Base-by-base conservation (phyloP, 2,113 vertebrate genomes). In the Oostethus manadensis region DNA sequence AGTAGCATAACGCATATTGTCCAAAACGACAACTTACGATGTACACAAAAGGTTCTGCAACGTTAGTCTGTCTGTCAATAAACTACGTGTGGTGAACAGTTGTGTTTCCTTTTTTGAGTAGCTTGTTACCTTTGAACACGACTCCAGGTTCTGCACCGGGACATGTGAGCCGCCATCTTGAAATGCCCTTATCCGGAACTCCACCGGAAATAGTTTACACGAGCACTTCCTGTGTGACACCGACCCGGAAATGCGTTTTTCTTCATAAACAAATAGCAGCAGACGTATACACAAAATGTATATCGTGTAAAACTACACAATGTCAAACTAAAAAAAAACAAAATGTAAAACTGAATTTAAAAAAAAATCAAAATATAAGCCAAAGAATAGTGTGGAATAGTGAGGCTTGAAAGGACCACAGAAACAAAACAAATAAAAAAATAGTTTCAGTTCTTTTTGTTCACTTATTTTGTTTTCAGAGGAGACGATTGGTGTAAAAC, bases 161-260 rank as follows among this genome's bases (percentile, higher is more conserved):
- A 92, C 84, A 91, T 81, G 90, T 89, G 89, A 47, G 83, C 80
- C 85, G 92, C 93, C 93, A 94, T 94, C 72, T 90, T 92, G 70
- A 62, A 65, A 68, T 21, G 10, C 71, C 51, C 51, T 13, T 40
- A 40, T 40, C 64, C 80, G 76, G 57, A 44, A 55, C n/a, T 0
- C 6, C n/a, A 16, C 85, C 86, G 87, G 86, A 88, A 47, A 26
- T 14, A 18, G 4, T 6, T 11, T 4, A 1, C 0, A 1, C 0
- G 29, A 71, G 8, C 16, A 69, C 66, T 84, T 87, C 80, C 81
- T 65, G 70, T 9, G 2, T 21, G 10, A 42, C 35, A 3, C 35
- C 11, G 8, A 40, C 5, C 11, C 10, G 11, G 11, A 49, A 26
- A 51, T 23, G 26, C 46, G n/a, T 33, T 33, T 33, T 26, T 26